These are phyloP conservation scores for Hydractinia symbiolongicarpus DNA, from an alignment of 30 jellyfish, hydroid and myxozoan species.

Conservation along the genomic window DNA sequence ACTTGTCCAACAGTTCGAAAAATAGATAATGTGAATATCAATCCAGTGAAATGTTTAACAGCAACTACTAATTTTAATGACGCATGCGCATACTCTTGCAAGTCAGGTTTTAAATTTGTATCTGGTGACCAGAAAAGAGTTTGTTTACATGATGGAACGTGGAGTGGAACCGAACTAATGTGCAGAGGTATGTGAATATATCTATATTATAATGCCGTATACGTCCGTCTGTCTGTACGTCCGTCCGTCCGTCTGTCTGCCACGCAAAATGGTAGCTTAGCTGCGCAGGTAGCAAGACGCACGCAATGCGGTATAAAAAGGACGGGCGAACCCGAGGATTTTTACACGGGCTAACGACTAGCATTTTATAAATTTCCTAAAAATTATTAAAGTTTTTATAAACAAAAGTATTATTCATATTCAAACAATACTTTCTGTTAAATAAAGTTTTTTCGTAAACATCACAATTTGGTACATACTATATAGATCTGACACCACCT, in stretches of 20 bases:
- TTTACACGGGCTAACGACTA: too few species aligned
- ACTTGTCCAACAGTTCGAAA: slow-evolving; percentile 77
- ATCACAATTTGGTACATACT: too few species aligned
- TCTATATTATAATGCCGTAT: too few species aligned
- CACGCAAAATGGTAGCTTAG: too few species aligned
- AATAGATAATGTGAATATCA: slow-evolving; percentile 62
- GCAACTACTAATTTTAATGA: slow-evolving; percentile 67
- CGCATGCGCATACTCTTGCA: slow-evolving; percentile 81
- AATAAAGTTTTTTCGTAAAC: too few species aligned
- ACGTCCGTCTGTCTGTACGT: too few species aligned
- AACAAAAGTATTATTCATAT: neutral
- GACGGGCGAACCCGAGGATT: too few species aligned
- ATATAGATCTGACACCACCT: slow-evolving; percentile 89
- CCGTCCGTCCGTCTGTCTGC: too few species aligned
- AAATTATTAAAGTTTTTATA: neutral
- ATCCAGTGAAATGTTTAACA: slow-evolving; percentile 58
- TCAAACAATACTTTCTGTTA: too few species aligned
- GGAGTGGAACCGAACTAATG: slow-evolving; percentile 90
- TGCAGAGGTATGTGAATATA: slow-evolving; percentile 58
- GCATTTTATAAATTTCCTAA: neutral
- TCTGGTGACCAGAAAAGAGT: slow-evolving; percentile 60
- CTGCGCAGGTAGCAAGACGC: too few species aligned
- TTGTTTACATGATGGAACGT: slow-evolving; percentile 92
- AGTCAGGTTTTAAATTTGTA: slow-evolving; percentile 54
- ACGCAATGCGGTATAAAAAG: too few species aligned